Percentiles rank a stretch among this genome's conserved stretches.
Evolutionary conservation across 2,113 vertebrate genomes (phyloP).

Genomic region (Trogon surrucura): DNA sequence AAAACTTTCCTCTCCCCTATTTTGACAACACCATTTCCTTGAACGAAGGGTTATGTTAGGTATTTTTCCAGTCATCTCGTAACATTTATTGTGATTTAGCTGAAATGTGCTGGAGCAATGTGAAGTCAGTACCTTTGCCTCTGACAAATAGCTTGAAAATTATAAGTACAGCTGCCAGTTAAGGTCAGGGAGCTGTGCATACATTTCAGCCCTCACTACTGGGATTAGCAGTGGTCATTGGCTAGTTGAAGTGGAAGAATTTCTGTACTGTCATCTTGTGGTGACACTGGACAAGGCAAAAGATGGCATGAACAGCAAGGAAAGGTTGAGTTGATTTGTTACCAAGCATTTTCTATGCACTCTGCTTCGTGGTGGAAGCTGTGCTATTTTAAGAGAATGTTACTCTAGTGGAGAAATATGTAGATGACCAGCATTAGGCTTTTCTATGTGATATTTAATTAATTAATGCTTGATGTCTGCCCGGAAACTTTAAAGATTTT

Average conservation of each 20-base stretch:
- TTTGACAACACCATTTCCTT: slow-evolving; percentile 24
- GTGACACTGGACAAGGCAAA: neutral
- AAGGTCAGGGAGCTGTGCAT: neutral
- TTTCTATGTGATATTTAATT: neutral
- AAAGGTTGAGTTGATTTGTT: neutral
- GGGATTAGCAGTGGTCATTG: neutral
- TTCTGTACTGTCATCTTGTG: neutral
- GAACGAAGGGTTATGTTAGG: neutral
- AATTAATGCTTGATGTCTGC: neutral
- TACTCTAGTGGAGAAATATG: neutral
- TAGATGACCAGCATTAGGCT: neutral
- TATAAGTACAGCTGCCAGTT: neutral
- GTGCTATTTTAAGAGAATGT: neutral
- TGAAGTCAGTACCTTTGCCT: neutral
- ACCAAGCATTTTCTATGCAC: neutral
- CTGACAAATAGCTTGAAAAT: neutral
- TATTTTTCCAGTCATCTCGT: neutral
- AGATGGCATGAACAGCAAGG: neutral
- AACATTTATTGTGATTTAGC: neutral
- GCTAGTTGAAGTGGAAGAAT: neutral
- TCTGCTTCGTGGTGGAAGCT: neutral
- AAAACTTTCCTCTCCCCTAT: neutral
- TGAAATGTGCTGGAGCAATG: neutral
- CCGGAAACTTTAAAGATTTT: neutral
- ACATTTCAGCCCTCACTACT: neutral